Evolutionary conservation across 1,140 invertebrate species (phyloP).

Genomic region (Drosophila azteca): DNA sequence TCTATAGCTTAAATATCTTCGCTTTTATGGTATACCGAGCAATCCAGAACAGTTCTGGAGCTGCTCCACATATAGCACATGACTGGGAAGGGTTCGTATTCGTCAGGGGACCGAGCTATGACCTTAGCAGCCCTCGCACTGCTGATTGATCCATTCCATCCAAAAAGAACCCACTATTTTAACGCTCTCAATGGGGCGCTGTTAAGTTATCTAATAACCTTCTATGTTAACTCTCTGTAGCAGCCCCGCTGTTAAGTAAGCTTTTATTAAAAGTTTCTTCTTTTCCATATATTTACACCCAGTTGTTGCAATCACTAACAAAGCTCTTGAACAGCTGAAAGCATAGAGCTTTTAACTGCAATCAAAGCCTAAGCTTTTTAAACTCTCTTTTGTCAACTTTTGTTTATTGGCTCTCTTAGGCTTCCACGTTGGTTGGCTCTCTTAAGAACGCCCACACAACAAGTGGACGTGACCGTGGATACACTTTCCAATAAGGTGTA

Average conservation of each 20-base stretch:
- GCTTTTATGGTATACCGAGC: too few species aligned
- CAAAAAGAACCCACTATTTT: too few species aligned
- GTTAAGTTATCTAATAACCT: too few species aligned
- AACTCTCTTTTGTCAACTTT: background rate
- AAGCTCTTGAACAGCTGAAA: too few species aligned
- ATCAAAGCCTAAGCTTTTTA: conserved; percentile 1
- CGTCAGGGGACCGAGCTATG: too few species aligned
- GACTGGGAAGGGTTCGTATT: too few species aligned
- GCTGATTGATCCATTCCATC: background rate
- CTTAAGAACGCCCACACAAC: conserved; percentile 63
- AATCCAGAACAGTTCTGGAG: too few species aligned
- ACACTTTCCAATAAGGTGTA: conserved; percentile 16
- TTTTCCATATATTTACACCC: conserved; percentile 21
- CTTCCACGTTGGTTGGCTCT: conserved; percentile 9
- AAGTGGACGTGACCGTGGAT: conserved; percentile 40
- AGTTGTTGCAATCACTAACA: background rate
- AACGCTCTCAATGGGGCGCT: too few species aligned
- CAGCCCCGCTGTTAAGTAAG: conserved; percentile 3
- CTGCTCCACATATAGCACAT: too few species aligned
- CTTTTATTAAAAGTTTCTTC: conserved; percentile 29
- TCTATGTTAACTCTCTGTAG: too few species aligned
- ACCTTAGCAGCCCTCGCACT: too few species aligned
- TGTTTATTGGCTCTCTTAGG: conserved; percentile 30
- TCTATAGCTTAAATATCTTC: too few species aligned
- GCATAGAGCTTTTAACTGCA: background rate